Base-by-base conservation (phyloP, 2,888 invertebrate species). In the Theretra japonica region DNA sequence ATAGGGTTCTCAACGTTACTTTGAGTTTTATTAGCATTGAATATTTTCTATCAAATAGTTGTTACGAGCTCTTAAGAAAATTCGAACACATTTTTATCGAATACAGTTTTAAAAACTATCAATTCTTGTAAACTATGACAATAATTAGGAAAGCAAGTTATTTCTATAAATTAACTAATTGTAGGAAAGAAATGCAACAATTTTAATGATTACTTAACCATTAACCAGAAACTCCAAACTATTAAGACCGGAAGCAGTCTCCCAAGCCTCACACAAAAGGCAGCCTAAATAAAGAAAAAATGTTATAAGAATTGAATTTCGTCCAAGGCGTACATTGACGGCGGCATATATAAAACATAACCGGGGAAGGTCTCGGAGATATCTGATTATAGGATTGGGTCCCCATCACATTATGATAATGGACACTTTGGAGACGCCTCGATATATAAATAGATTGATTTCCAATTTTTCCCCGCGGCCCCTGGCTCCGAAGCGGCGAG, bases 361-460 rank as follows among this genome's bases (percentile, higher is more conserved):
- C 83, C 82, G 83, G 50, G 81, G 84, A 80, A 87, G 88, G 88
- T 87, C 86, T 83, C 83, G 70, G 50, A 86, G 87, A 88, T 89
- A 90, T 90, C 90, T 90, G 90, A 90, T 90, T 90, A 90, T 90
- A 88, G 90, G 84, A 88, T 88, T 87, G 90, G 90, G 89, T 82
- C 83, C 83, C 89, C 90, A 90, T 90, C 88, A 83, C 90, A 90
- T 90, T 90, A 90, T 91, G 90, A 84, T 91, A 91, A 91, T 90
- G 85, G 91, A 82, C 82, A 86, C 89, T 90, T 88, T 77, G 81
- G 86, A 83, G 89, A 84, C 90, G 90, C 86, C 83, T 82, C 82
- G 81, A 86, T 89, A 90, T 90, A 89, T 87, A 89, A 88, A 91
- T 91, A 90, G 91, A 91, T 90, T 91, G 91, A 91, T 91, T 90